Percentiles rank a stretch among this genome's conserved stretches.
phyloP scores from a whole-genome alignment of 2,113 vertebrate genomes.

The Alligator mississippiensis region DNA sequence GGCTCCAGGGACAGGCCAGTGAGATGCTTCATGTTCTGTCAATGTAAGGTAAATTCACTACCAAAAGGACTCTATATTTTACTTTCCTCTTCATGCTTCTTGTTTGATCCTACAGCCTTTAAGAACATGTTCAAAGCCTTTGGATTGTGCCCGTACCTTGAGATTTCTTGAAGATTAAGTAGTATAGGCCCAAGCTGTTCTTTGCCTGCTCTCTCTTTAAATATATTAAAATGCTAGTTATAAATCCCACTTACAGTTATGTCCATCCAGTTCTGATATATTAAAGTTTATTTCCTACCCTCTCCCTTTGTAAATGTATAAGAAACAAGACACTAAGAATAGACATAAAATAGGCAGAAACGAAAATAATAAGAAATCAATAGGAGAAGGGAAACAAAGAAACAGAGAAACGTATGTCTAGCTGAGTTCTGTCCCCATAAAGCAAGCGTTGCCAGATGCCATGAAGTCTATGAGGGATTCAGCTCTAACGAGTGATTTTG shows the following conservation, averaged over 20 bases:
- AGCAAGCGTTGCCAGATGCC: rapidly evolving
- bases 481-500: background rate
- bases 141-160: background rate
- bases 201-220: background rate
- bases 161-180: conserved; percentile 6
- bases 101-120: background rate
- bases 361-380: too few relatives aligned
- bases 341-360: too few relatives aligned
- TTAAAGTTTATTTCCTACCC: too few relatives aligned
- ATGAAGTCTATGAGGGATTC: background rate
- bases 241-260: background rate
- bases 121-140: conserved; percentile 1
- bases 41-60: too few relatives aligned
- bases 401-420: rapidly evolving
- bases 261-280: background rate
- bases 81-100: background rate
- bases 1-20: too few relatives aligned
- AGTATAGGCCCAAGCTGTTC: background rate
- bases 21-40: too few relatives aligned
- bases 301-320: too few relatives aligned
- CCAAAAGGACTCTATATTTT: too few relatives aligned
- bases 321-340: too few relatives aligned
- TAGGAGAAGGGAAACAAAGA: background rate
- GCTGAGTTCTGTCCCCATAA: background rate
- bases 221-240: background rate